Evolutionary conservation across 1,140 invertebrate species (phyloP), one percentile per base, ranked within the genome.

Genomic region (Orussus abietinus): DNA sequence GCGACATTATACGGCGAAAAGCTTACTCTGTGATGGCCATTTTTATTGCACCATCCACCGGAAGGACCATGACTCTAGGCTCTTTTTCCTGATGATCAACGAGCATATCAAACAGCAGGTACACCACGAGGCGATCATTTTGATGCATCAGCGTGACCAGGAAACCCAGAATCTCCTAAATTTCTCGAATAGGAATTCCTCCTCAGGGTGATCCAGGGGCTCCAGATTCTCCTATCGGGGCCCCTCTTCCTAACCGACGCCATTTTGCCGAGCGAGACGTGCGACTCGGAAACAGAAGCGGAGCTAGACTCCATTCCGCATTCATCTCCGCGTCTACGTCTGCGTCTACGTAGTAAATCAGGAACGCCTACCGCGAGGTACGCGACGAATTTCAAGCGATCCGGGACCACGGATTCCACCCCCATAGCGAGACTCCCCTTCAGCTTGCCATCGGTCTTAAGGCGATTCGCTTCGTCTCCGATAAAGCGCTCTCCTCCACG

Each of bases 371-470:
- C 22, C 20, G 34, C 11, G 29, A 15, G 31, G 22, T 29, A 18
- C 34, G 45, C 38, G 42, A 53, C 51, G 57, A 59, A 60, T 62
- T 55, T 55, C 37, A 46, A 51, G 35, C 34, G 30, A 21, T n/a
- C n/a, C n/a, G n/a, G n/a, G n/a, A n/a, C n/a, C n/a, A n/a, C n/a
- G n/a, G n/a, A n/a, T n/a, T n/a, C n/a, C n/a, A n/a, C n/a, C n/a
- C n/a, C n/a, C n/a, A n/a, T n/a, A n/a, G n/a, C n/a, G n/a, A n/a
- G n/a, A n/a, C n/a, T n/a, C n/a, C n/a, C n/a, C n/a, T n/a, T n/a
- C n/a, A n/a, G n/a, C 7, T 20, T 20, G n/a, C 15, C 26, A 13
- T 13, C 7, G 20, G 30, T 39, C 17, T 19, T 30, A 39, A 30
- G n/a, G 13, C 22, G 10, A 15, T 38, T 26, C 6, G 7, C 21